phyloP scores from a whole-genome alignment of 2,888 invertebrate genomes.

The Muscina levida region DNA sequence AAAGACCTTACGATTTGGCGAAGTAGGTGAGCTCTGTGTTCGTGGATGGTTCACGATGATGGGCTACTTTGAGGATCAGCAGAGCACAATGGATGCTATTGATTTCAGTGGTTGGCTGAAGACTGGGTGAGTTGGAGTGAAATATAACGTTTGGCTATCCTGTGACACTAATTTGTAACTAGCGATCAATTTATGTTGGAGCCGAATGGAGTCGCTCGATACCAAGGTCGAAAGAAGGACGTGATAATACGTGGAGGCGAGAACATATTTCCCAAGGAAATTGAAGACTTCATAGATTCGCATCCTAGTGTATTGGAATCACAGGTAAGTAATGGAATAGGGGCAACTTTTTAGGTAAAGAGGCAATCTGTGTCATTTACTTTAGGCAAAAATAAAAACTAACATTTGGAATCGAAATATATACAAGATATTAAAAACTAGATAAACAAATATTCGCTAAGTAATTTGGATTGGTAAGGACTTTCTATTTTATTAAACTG shows the following conservation, averaged over 20 bases:
- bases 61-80: slow-evolving; percentile 87
- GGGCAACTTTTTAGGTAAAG: too few species aligned
- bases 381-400: background rate
- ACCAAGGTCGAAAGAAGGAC: slow-evolving; percentile 86
- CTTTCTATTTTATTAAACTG: too few species aligned
- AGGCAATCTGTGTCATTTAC: too few species aligned
- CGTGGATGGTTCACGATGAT: slow-evolving; percentile 86
- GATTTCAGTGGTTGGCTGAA: slow-evolving; percentile 85
- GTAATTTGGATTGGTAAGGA: too few species aligned
- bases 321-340: slow-evolving; percentile 82
- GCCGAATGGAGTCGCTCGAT: slow-evolving; percentile 83
- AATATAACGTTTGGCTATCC: background rate
- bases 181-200: slow-evolving; percentile 82
- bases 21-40: slow-evolving; percentile 86
- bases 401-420: too few species aligned
- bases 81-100: slow-evolving; percentile 84
- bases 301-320: slow-evolving; percentile 85
- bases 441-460: too few species aligned
- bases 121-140: slow-evolving; percentile 82
- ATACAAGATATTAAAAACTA: too few species aligned
- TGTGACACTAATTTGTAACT: slow-evolving; percentile 19
- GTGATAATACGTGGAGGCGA: slow-evolving; percentile 88
- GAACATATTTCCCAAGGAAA: slow-evolving; percentile 88
- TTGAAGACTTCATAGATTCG: slow-evolving; percentile 85
- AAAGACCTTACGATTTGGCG: slow-evolving; percentile 83